Base-by-base conservation (phyloP, 2,113 vertebrate genomes). In the Herpetotheres cachinnans region DNA sequence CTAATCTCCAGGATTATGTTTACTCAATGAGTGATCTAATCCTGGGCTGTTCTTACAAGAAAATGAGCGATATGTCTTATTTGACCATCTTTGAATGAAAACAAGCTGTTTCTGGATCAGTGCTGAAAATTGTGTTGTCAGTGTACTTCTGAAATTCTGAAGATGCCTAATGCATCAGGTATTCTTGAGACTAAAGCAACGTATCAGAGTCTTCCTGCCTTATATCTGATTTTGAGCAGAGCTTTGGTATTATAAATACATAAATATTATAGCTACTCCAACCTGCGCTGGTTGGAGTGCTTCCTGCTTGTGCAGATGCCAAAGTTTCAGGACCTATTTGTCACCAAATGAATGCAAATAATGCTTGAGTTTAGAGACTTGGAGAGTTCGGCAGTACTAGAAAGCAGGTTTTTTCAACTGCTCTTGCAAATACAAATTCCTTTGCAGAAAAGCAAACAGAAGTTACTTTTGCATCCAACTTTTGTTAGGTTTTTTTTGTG, bases 251-350 rank as follows among this genome's bases (percentile, higher is more conserved):
- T 87, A 47, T 38, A 91, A 83, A 74, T 50, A 59, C 27, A n/a
- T 38, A 84, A 85, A 85, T 87, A 79, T 42, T 89, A 3, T 36
- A 85, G 79, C 26, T 63, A 18, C 26, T 90, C 16, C 47, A 91
- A 50, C 14, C n/a, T 78, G 32, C 67, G 92, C 11, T 74, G 25
- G 6, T 90, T 83, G 46, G 63, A 92, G 47, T 69, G 34, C 44
- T 91, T 95, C 83, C 89, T 94, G 67, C 59, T 86, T 86, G 46
- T 78, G 59, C 80, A 91, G 83, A 95, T 90, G 67, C 77, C 86
- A 56, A 69, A 54, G 38, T 86, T 90, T 86, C 44, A 91, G 59
- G 38, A 55, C 52, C 55, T 91, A 11, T 66, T 89, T 89, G 38
- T 89, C 63, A 54, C 26, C 21, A 81, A 81, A 84, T 89, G 42